Evolutionary conservation across 2,888 invertebrate species (phyloP), one percentile per base, ranked within the genome.

Genomic region (Cephonodes hylas): DNA sequence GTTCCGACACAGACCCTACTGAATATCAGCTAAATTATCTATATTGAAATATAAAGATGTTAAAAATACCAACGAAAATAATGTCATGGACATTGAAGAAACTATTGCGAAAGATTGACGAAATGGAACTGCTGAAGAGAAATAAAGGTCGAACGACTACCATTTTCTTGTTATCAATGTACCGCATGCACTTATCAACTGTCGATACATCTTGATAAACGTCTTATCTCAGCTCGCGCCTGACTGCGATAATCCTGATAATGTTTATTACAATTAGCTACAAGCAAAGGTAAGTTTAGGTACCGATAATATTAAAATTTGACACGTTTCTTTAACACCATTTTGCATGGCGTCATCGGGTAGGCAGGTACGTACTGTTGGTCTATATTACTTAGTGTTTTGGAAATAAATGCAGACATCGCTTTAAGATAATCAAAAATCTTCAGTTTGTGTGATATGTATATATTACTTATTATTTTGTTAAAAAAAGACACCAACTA

Each of bases 281-380:
- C 23, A 42, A 13, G 42, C 18, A 38, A 25, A 18, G 48, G 48
- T 60, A 25, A 23, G 22, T 34, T n/a, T 25, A 56, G 13, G 18
- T 20, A 18, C 20, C 48, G 60, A 53, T 60, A 60, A 53, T 60
- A 27, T 48, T 53, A 42, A 58, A 53, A 53, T 60, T 48, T 60
- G 27, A 25, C 13, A 27, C 23, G 15, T 46, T 42, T 27, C 42
- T 18, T 15, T 10, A 42, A 57, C 48, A 61, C 72, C 68, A 76
- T 71, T 80, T 75, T 58, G 67, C 65, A 71, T 75, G 79, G 80
- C 69, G 74, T 66, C 53, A 66, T 68, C 59, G 59, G 45, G 48
- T 58, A 13, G 45, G 34, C 62, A 72, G 76, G 77, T 77, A 72
- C 61, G 70, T 65, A 23, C 13, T 25, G n/a, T 27, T 42, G 13